Evolutionary conservation across 1,140 invertebrate species (phyloP).

Genomic region (Drosophila jambulina): DNA sequence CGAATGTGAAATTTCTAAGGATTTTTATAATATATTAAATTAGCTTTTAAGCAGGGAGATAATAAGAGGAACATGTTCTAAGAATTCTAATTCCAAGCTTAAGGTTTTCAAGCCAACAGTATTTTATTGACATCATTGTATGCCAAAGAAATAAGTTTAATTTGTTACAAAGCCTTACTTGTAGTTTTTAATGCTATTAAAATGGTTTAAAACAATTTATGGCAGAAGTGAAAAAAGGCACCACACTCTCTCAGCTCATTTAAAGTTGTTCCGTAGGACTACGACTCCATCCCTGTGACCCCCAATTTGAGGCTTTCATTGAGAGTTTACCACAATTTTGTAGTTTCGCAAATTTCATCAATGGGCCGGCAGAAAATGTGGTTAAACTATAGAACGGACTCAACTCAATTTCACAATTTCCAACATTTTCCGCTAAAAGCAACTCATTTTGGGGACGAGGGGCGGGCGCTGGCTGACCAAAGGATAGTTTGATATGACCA

Average conservation of each 20-base stretch:
- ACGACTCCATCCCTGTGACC: background rate
- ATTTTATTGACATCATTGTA: background rate
- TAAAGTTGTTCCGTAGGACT: conserved; percentile 1
- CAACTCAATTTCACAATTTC: conserved; percentile 77
- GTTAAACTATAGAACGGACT: conserved; percentile 40
- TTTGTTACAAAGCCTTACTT: background rate
- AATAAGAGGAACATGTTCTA: background rate
- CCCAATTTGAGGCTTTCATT: conserved; percentile 26
- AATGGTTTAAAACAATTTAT: background rate
- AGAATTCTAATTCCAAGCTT: background rate
- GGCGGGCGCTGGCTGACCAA: conserved; percentile 19
- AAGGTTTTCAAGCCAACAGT: background rate
- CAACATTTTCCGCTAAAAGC: conserved; percentile 69
- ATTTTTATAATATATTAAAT: background rate
- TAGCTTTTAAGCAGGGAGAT: background rate
- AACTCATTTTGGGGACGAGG: conserved; percentile 42
- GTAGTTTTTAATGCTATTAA: background rate
- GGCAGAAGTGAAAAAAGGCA: background rate
- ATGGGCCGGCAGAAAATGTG: conserved; percentile 35
- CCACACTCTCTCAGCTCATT: conserved; percentile 7
- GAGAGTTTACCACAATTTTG: conserved; percentile 52
- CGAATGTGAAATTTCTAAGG: background rate
- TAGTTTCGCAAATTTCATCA: conserved; percentile 48
- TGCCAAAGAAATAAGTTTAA: background rate
- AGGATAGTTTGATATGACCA: conserved; percentile 65